Base-by-base conservation (phyloP, 2,888 invertebrate species). In the Hirtodrosophila confusa region DNA sequence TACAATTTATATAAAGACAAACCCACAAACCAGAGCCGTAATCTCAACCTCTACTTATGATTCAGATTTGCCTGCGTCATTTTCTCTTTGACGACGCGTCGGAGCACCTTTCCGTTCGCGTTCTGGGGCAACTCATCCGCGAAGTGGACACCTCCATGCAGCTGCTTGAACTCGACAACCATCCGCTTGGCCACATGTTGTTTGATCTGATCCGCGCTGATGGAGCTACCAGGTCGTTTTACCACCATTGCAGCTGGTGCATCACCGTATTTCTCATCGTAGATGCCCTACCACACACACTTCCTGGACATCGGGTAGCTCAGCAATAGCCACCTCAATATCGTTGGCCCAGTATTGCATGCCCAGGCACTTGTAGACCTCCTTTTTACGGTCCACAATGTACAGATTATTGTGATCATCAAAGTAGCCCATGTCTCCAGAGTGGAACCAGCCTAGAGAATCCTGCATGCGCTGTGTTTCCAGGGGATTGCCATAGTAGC, bases 371-470 rank as follows among this genome's bases (percentile, higher is more conserved):
- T 87, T 88, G 0, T 78, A 56, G n/a, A 80, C 78, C 8, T 90
- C 88, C 62, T 89, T 90, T 36, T 79, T 87, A 0, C 90, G 78
- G 60, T 80, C 90, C 10, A 78, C 74, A 3, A 88, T 44, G 65
- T 63, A 80, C 4, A 89, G 61, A 57, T 56, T 73, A 6, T 84
- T 73, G 0, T 86, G 70, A 0, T 80, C 70, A 61, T 89, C 89
- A 56, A 90, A 83, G 53, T 82, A 83, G 3, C 90, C 90, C 45
- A 89, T 24, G 58, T 90, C 90, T 4, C 90, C 90, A 2, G 87
- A 75, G n/a, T 80, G 82, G n/a, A 86, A 69, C 88, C 88, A 90
- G 11, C 86, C 80, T 8, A 83, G 62, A 0, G 44, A 41, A 36
- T 88, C 88, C 9, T 75, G 62, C n/a, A 71, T 58, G 10, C 44